Base-by-base conservation (phyloP, 2,888 invertebrate species). In the Trypoxylon attenuatum region DNA sequence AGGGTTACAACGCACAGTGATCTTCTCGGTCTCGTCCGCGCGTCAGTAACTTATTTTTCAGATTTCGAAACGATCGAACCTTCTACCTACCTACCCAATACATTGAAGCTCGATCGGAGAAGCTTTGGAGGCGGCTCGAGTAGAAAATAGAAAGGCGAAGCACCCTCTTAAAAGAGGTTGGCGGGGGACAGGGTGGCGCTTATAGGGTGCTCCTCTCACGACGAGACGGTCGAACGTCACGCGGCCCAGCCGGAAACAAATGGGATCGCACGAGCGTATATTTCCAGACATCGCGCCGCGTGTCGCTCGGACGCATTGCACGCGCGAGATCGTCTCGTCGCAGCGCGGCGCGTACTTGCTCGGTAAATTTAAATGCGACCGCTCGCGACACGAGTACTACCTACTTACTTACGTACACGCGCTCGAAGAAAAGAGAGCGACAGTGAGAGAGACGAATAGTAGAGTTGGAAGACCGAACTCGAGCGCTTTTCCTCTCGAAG, bases 321-420 rank as follows among this genome's bases (percentile, higher is more conserved):
- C 42, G 43, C 41, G 43, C 43, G 46, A 19, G 41, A 16, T 10
- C 38, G 18, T n/a, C 8, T 10, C 25, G 46, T 42, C 50, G 43
- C 29, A 49, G 25, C 25, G 25, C 56, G 73, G 69, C 67, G 73
- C 68, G 67, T 61, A 64, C 10, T 73, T 65, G 68, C 60, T 13
- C 73, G 79, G 69, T 79, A 79, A 79, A 79, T 79, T 79, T 80
- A 79, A 79, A 79, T 78, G 72, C 74, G 76, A 59, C 55, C 68
- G 75, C 71, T 72, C 76, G 64, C 73, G 52, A 45, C 39, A 21
- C 25, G 19, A 42, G 38, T 45, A 52, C 29, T 55, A 52, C 64
- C 21, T 25, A 43, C 23, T 19, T 38, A n/a, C 54, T 10, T 21
- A 18, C 27, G 41, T 22, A 33, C 15, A 3, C 13, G 39, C 59